Conservation (phyloP, 53 echinoderm and acorn worm species). For the Holothuria scabra region DNA sequence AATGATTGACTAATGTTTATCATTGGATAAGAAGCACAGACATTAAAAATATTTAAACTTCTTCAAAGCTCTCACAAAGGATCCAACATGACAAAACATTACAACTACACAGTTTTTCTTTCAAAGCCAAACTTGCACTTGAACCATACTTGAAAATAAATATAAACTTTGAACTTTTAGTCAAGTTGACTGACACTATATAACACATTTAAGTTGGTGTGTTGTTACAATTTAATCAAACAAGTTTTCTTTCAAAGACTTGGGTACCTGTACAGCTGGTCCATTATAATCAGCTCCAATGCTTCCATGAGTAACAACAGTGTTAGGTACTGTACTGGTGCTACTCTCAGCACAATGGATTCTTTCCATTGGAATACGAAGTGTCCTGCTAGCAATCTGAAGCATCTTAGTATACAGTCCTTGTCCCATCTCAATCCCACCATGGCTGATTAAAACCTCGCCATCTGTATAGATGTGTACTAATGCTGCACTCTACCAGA, state of each 20-base stretch:
- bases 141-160: no score
- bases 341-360: slow-evolving; percentile 56
- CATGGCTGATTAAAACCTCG: slow-evolving; percentile 69
- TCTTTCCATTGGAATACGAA: slow-evolving; percentile 51
- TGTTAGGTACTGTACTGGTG: slow-evolving; percentile 54
- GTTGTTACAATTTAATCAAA: no score
- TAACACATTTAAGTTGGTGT: no score
- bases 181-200: no score
- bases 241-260: neutral
- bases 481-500: slow-evolving; percentile 69
- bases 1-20: no score
- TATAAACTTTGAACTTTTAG: no score
- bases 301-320: slow-evolving; percentile 57
- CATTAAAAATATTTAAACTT: no score
- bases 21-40: no score
- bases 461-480: slow-evolving; percentile 88
- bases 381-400: slow-evolving; percentile 79
- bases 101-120: no score
- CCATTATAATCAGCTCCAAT: slow-evolving; percentile 63
- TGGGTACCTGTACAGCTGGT: slow-evolving; percentile 65
- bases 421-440: slow-evolving; percentile 93
- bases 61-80: no score
- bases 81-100: no score
- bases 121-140: no score
- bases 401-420: slow-evolving; percentile 85